Evolutionary conservation across 2,888 invertebrate species (phyloP), one percentile per base, ranked within the genome.

Genomic region (Tetranychus truncatus): DNA sequence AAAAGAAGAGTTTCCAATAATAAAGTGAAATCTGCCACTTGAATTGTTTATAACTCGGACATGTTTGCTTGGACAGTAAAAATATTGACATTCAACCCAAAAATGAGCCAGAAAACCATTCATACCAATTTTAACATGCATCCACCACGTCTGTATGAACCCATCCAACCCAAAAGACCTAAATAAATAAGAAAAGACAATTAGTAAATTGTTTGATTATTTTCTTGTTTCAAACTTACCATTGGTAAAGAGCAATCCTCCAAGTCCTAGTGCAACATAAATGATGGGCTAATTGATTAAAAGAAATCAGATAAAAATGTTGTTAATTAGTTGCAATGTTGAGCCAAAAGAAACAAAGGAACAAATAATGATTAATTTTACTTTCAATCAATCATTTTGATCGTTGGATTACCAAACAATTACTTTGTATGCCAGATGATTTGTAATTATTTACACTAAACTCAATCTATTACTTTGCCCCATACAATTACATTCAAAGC

Each of bases 191-290:
- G 72, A 6, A 66, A 69, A 20, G 21, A 21, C 20, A 15, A 69
- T 11, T 11, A 69, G 20, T 24, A 20, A 69, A 24, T 20, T 8
- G 15, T 34, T 18, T 34, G 15, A 1, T 34, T 46, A 65, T 18
- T 44, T 44, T 5, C 44, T 5, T 18, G 15, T 18, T 24, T 6
- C 46, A n/a, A 18, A 72, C 76, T 75, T 77, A 79, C 79, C 79
- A 20, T 81, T 81, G 75, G 82, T 79, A 79, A 83, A 83, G 72
- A 82, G 77, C 45, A 81, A 77, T 76, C 82, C 81, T 76, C 83
- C 83, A 24, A 81, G 76, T 20, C 80, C 81, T 71, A 82, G 80
- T 6, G 81, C 80, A 73, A 81, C 80, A 78, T 83, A 83, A 5
- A 82, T 82, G 76, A 82, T 81, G 73, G 81, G 80, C 83, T 83